Percentiles rank a stretch among this genome's conserved stretches.
Conservation (phyloP, 2,888 invertebrate species). For the Ceraclea dissimilis region DNA sequence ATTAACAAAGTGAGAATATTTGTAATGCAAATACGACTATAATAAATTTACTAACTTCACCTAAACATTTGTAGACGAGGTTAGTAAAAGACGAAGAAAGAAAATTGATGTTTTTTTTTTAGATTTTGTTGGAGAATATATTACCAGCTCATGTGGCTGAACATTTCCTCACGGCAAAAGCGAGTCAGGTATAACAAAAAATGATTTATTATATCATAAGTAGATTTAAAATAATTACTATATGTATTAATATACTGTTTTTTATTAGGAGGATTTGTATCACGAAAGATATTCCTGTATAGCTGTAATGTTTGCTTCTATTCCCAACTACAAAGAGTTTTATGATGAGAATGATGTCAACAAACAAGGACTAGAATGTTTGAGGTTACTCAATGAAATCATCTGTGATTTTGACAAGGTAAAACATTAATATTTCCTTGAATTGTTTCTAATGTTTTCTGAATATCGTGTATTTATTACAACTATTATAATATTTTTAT, state of each 20-base stretch:
- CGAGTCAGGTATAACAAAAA: conserved; percentile 48
- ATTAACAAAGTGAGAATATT: conserved; percentile 71
- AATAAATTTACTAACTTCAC: neutral
- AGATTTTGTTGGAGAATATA: conserved; percentile 91
- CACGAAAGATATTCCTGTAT: conserved; percentile 90
- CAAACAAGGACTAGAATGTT: conserved; percentile 90
- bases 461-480: neutral
- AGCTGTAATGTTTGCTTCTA: conserved; percentile 97
- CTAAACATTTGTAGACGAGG: too few species aligned
- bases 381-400: conserved; percentile 91
- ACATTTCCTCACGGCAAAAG: conserved; percentile 74
- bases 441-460: too few species aligned
- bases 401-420: conserved; percentile 98
- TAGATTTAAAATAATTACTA: too few species aligned
- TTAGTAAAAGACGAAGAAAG: too few species aligned
- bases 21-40: neutral
- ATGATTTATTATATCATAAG: neutral
- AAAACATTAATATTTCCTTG: too few species aligned
- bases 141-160: conserved; percentile 93
- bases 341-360: conserved; percentile 96
- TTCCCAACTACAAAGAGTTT: conserved; percentile 96
- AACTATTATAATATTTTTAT: conserved; percentile 29
- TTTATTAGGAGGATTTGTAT: conserved; percentile 71
- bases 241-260: neutral
- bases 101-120: conserved; percentile 28